Evolutionary conservation across 2,888 invertebrate genomes (phyloP).

Genomic region (Pachycephus smyrnensis): DNA sequence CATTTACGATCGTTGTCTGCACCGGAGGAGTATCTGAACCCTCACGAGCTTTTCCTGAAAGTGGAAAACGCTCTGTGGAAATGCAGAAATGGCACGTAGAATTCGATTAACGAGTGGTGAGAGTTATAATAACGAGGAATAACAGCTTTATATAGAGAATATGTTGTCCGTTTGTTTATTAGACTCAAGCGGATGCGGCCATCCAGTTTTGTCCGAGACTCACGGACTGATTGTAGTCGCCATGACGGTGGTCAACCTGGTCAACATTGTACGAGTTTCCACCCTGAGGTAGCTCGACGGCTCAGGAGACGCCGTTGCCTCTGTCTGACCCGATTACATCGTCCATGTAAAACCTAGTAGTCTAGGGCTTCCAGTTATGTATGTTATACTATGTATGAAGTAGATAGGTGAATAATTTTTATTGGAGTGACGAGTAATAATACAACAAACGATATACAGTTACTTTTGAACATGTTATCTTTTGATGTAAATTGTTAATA

Average conservation of each 20-base stretch:
- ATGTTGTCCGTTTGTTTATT: slow-evolving; percentile 8
- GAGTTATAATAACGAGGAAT: not conserved
- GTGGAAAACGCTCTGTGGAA: too few species aligned
- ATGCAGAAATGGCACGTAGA: not conserved
- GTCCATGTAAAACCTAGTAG: slow-evolving; percentile 67
- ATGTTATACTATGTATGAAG: slow-evolving; percentile 63
- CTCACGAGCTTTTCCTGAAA: too few species aligned
- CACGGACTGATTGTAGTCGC: slow-evolving; percentile 6
- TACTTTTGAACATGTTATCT: slow-evolving; percentile 62
- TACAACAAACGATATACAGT: slow-evolving; percentile 43
- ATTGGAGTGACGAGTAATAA: slow-evolving; percentile 35
- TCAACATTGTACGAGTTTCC: slow-evolving; percentile 4
- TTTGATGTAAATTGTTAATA: slow-evolving; percentile 62
- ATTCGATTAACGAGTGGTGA: not conserved
- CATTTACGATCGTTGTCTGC: too few species aligned
- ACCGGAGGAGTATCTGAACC: too few species aligned
- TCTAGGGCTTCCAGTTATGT: slow-evolving; percentile 67
- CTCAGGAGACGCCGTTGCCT: slow-evolving; percentile 41
- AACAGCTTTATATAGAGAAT: not conserved
- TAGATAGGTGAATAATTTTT: slow-evolving; percentile 64
- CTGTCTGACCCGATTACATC: slow-evolving; percentile 59
- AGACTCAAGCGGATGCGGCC: slow-evolving; percentile 19
- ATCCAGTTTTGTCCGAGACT: slow-evolving; percentile 7
- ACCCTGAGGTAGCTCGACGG: slow-evolving; percentile 45
- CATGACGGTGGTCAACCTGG: slow-evolving; percentile 9